Evolutionary conservation across 2,113 vertebrate species (phyloP).

Genomic region (Tragelaphus strepsiceros): DNA sequence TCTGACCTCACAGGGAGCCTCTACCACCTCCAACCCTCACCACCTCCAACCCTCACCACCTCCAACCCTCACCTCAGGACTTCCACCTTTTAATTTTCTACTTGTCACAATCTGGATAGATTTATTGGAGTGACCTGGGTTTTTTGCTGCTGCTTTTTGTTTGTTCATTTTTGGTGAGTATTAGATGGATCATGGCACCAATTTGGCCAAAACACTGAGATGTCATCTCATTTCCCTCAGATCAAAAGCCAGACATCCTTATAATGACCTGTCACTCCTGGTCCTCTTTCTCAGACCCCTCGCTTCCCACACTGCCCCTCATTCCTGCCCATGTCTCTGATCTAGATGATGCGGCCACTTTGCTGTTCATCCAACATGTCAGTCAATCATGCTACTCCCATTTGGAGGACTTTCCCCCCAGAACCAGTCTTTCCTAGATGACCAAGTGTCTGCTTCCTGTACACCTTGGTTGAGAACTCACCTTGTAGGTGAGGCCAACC

Average conservation of each 20-base stretch:
- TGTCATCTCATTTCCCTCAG: background rate
- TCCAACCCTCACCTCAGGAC: background rate
- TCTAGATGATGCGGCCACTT: background rate
- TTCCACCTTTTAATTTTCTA: background rate
- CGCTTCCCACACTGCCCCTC: background rate
- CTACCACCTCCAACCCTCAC: background rate
- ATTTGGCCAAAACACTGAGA: background rate
- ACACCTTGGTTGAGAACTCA: background rate
- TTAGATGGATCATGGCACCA: background rate
- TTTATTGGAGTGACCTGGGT: background rate
- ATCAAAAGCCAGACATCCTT: background rate
- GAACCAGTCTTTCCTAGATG: background rate
- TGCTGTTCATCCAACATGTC: background rate
- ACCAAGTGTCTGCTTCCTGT: background rate
- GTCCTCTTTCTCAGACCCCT: background rate
- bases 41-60: background rate
- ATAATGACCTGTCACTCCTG: fast-evolving
- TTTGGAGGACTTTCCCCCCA: background rate
- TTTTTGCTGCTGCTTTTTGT: background rate
- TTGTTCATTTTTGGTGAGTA: background rate
- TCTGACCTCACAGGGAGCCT: fast-evolving
- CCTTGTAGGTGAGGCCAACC: background rate
- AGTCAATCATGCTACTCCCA: too few species aligned
- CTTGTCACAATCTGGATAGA: background rate
- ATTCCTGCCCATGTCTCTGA: background rate